A percentile compares a stretch with the other conserved stretches of the same genome.
Conservation (phyloP, 2,113 vertebrate genomes). For the Chaetorhynchus papuensis region DNA sequence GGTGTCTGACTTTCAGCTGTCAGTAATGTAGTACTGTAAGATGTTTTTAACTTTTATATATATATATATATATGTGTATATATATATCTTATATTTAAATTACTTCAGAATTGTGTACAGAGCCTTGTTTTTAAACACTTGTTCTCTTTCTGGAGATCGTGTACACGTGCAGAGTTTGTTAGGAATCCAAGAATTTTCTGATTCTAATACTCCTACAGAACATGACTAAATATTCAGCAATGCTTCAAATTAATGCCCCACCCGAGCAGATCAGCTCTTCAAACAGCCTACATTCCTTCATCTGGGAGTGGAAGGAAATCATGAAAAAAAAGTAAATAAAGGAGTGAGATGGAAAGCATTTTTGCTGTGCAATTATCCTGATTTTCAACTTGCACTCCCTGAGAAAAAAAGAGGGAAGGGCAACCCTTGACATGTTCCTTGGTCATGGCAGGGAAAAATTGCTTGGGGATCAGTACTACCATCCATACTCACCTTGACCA, state of each 20-base stretch:
- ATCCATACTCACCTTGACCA: not conserved
- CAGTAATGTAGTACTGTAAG: conserved; percentile 29
- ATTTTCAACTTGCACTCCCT: conserved; percentile 39
- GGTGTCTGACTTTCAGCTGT: conserved; percentile 53
- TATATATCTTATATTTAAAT: conserved; percentile 33
- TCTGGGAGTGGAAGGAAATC: conserved; percentile 66
- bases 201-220: conserved; percentile 56
- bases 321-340: conserved; percentile 70
- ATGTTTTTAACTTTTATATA: conserved; percentile 40
- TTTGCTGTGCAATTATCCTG: conserved; percentile 54
- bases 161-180: conserved; percentile 42
- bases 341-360: conserved; percentile 61
- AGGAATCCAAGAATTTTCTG: conserved; percentile 56
- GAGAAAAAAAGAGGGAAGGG: conserved; percentile 34
- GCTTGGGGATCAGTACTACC: not conserved
- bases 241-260: conserved; percentile 57
- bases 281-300: conserved; percentile 67
- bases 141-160: conserved; percentile 32
- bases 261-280: conserved; percentile 48
- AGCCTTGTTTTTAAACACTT: conserved; percentile 48
- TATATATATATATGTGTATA: not conserved
- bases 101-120: not conserved
- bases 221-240: conserved; percentile 66
- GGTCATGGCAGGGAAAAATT: not conserved
- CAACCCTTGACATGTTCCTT: not conserved